Conservation (phyloP, 2,797 vertebrate genomes). For the Helicolenus hilgendorfi region DNA sequence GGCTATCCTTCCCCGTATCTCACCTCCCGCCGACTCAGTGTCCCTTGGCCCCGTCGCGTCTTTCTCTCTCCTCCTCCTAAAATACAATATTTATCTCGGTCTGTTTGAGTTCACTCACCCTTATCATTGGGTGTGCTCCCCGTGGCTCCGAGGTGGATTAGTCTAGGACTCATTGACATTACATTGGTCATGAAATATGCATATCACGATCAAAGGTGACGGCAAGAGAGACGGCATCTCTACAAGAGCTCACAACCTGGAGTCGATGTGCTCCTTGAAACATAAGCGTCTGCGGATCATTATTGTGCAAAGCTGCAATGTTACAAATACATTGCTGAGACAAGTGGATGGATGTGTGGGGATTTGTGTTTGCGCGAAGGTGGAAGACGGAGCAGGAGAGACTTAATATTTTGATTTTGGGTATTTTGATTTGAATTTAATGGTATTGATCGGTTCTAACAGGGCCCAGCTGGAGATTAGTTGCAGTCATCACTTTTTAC, state of each 20-base stretch:
- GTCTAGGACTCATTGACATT: constrained; percentile 88
- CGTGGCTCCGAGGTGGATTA: constrained; percentile 82
- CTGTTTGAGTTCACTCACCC: constrained; percentile 86
- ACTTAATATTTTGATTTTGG: constrained; percentile 31
- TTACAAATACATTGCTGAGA: constrained; percentile 34
- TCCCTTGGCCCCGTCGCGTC: constrained; percentile 60
- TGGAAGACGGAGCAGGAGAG: background rate
- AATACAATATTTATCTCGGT: constrained; percentile 87
- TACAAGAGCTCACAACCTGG: constrained; percentile 68
- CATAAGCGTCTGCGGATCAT: background rate
- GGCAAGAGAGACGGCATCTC: constrained; percentile 73
- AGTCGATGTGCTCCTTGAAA: constrained; percentile 73
- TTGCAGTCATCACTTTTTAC: constrained; percentile 60
- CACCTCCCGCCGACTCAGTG: constrained; percentile 42
- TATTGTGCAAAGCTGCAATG: constrained; percentile 6
- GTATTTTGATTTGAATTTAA: constrained; percentile 55
- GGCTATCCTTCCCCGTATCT: constrained; percentile 51
- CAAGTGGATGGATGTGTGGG: background rate
- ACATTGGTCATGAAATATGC: constrained; percentile 90
- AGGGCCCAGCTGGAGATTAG: constrained; percentile 53
- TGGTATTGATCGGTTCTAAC: constrained; percentile 63
- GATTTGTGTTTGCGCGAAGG: background rate
- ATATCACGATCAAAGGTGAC: constrained; percentile 87
- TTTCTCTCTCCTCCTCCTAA: constrained; percentile 69
- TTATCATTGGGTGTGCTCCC: constrained; percentile 84